Conservation (phyloP, 92 coral and sea anemone species). For the Hydrozoanthus gracilis region DNA sequence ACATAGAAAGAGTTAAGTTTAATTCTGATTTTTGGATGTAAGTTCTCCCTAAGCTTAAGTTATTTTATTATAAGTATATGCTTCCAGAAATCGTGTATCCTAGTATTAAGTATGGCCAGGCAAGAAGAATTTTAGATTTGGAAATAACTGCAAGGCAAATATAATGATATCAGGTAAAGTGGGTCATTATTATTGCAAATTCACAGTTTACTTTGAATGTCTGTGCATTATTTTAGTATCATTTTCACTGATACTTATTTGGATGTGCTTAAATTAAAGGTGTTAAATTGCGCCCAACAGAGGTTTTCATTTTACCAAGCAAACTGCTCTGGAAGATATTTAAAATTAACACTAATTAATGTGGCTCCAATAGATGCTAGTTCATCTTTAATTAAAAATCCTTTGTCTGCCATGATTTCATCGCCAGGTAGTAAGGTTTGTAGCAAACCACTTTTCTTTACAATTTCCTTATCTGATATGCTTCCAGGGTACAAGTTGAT, state of each 20-base stretch:
- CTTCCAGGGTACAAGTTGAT: constrained; percentile 62
- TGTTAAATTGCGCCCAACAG: constrained; percentile 3
- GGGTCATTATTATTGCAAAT: constrained; percentile 32
- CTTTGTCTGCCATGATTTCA: too few species aligned
- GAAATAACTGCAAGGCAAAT: constrained; percentile 29
- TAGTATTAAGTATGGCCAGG: constrained; percentile 55
- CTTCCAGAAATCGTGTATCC: constrained; percentile 65
- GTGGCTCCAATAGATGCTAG: too few species aligned
- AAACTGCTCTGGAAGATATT: constrained; percentile 13
- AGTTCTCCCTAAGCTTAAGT: constrained; percentile 39
- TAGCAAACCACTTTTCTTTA: too few species aligned
- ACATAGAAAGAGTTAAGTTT: constrained; percentile 52
- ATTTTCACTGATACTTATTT: neutral
- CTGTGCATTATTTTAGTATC: constrained; percentile 2
- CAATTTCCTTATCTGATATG: too few species aligned
- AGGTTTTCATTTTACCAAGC: neutral
- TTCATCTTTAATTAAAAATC: too few species aligned
- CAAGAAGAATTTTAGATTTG: constrained; percentile 36
- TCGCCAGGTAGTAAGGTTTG: too few species aligned
- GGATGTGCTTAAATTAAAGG: neutral
- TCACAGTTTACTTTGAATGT: constrained; percentile 31
- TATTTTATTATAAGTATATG: constrained; percentile 43
- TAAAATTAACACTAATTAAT: too few species aligned
- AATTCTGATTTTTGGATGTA: constrained; percentile 27
- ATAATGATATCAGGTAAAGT: constrained; percentile 22